Base-by-base conservation (phyloP, 2,888 invertebrate species). In the Bursaphelenchus okinawaensis region DNA sequence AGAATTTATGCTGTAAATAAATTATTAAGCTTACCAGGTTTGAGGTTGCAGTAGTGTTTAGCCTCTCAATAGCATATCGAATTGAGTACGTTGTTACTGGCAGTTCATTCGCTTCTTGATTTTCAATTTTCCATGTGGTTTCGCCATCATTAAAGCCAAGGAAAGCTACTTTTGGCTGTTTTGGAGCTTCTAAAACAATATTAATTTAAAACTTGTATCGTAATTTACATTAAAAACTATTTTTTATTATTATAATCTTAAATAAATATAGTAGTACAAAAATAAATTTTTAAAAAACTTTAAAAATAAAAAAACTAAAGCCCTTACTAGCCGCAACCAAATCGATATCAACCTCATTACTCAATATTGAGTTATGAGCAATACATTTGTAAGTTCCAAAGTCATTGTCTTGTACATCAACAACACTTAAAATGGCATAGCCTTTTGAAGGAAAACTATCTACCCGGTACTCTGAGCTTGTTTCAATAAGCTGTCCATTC, bases 121-220 rank as follows among this genome's bases (percentile, higher is more conserved):
- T 27, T n/a, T 51, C 2, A 24, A 59, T 59, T 27, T 59, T 16
- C 60, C 60, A 59, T 3, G 60, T 59, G 2, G 60, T 59, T 27
- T 31, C 50, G 1, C 60, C 60, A 50, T 59, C 50, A 2, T 31
- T 20, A 20, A 40, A 40, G 23, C 60, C 60, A 6, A 59, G 26
- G 7, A 24, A 59, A 2, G 52, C 20, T 3, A 59, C 51, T 59
- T 59, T 59, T 2, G 60, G 60, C 29, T 59, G 51, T 9, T 16
- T 27, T 4, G 60, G 60, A 22, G 60, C 40, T 16, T 31, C 60
- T 59, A 50, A 3, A 56, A 56, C 40, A 40, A 40, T 12, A 9
- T 9, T 12, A 9, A 40, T 40, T 40, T 9, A 9, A 40, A 40
- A n/a, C n/a, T n/a, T n/a, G n/a, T n/a, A n/a, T n/a, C n/a, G n/a